These are phyloP conservation scores for Antennarius maculatus DNA, from an alignment of 2,797 vertebrate genomes.

Conservation along the genomic window DNA sequence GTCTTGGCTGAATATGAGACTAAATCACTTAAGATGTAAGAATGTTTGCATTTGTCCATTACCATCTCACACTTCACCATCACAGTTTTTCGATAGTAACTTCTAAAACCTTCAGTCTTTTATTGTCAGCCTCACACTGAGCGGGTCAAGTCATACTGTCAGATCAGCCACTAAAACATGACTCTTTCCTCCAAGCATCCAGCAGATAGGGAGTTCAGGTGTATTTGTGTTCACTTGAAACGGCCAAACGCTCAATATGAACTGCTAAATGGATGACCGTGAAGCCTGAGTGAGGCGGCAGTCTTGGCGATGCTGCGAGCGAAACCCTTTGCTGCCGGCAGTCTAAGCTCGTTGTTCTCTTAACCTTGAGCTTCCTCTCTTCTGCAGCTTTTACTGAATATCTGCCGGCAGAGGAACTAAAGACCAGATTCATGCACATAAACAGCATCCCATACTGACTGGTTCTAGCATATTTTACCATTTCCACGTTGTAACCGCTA, in stretches of 20 bases:
- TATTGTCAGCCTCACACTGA: constrained; percentile 27
- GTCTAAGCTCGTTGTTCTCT: constrained; percentile 66
- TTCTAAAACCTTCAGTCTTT: constrained; percentile 34
- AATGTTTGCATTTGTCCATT: constrained; percentile 21
- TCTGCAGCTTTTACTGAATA: constrained; percentile 22
- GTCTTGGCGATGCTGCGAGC: constrained; percentile 59
- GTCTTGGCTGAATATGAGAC: too few relatives aligned
- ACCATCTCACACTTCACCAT: constrained; percentile 4
- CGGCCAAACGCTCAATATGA: constrained; percentile 33
- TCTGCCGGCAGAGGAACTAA: constrained; percentile 10
- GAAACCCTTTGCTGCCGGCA: constrained; percentile 50
- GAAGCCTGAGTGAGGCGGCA: constrained; percentile 34
- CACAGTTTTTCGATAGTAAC: not conserved
- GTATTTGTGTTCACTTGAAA: constrained; percentile 58
- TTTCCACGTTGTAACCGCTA: not conserved
- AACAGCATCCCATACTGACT: not conserved
- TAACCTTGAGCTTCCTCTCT: constrained; percentile 64
- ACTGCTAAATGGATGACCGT: constrained; percentile 57
- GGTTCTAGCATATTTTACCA: not conserved
- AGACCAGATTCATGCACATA: not conserved
- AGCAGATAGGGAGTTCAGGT: constrained; percentile 42
- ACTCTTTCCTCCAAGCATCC: constrained; percentile 25
- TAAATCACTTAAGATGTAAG: constrained; percentile 11
- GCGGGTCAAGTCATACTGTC: constrained; percentile 38
- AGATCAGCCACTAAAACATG: constrained; percentile 44